These are phyloP conservation scores for Emydocephalus ijimae DNA, from an alignment of 2,113 vertebrate genomes.

Conservation along the genomic window DNA sequence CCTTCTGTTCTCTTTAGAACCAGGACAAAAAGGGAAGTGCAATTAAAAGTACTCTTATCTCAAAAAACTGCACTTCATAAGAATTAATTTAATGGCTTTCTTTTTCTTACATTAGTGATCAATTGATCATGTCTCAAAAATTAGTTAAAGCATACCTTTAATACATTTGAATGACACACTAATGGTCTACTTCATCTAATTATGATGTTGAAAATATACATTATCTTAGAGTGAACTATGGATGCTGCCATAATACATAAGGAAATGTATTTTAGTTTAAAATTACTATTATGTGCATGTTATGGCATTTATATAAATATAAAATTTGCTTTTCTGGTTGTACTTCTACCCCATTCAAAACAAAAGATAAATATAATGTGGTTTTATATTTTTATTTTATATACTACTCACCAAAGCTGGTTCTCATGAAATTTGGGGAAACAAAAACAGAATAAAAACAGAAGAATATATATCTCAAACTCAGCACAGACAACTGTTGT, in stretches of 20 bases:
- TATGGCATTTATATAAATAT: constrained; percentile 18
- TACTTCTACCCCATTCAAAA: constrained; percentile 21
- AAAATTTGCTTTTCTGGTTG: constrained; percentile 22
- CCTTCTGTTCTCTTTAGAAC: constrained; percentile 32
- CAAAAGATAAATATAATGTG: constrained; percentile 22
- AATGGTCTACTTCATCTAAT: background rate
- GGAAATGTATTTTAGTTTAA: constrained; percentile 15
- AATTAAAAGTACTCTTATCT: background rate
- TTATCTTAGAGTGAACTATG: too few relatives aligned
- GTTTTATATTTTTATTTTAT: constrained; percentile 51
- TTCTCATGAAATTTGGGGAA: constrained; percentile 31
- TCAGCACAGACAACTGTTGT: constrained; percentile 47
- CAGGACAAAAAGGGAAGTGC: background rate
- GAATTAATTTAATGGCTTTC: background rate
- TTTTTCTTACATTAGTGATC: background rate
- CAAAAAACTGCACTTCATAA: background rate
- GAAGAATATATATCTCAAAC: constrained; percentile 36
- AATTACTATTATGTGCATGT: background rate
- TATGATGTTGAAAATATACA: constrained; percentile 19
- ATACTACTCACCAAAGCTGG: constrained; percentile 46
- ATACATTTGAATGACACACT: background rate
- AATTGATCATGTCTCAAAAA: background rate
- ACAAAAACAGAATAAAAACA: constrained; percentile 1
- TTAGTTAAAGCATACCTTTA: background rate
- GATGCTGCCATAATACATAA: background rate